Conservation (phyloP, 2,888 invertebrate species). For the Sphaerophoria taeniata region DNA sequence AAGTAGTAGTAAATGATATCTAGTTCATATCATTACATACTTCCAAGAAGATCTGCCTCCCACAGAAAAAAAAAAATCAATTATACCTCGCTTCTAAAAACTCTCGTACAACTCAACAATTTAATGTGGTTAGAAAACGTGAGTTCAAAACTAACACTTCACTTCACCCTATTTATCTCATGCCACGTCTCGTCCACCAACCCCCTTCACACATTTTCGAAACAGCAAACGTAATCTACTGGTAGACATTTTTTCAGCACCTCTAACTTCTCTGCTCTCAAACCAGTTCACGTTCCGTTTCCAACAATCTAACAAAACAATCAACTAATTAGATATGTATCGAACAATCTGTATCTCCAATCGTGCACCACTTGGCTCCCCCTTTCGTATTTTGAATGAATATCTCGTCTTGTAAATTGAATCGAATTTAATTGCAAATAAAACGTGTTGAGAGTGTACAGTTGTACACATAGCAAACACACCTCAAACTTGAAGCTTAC, state of each 20-base stretch:
- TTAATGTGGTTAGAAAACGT: constrained; percentile 12
- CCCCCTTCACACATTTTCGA: not conserved
- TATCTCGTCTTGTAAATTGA: constrained; percentile 53
- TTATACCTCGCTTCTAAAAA: not conserved
- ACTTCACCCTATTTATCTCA: not conserved
- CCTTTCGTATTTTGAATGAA: constrained; percentile 61
- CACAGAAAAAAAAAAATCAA: constrained; percentile 14
- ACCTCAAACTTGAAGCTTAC: constrained; percentile 22
- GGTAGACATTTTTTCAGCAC: constrained; percentile 1
- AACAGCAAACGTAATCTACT: not conserved
- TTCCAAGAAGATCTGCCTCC: too few species aligned
- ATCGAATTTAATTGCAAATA: constrained; percentile 64
- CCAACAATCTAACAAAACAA: constrained; percentile 39
- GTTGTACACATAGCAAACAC: not conserved
- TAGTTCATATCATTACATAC: too few species aligned
- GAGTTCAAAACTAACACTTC: constrained; percentile 22
- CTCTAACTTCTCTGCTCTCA: constrained; percentile 1
- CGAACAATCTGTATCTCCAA: not conserved
- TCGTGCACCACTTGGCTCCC: not conserved
- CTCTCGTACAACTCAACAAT: not conserved
- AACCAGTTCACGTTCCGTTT: constrained; percentile 41
- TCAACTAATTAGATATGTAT: constrained; percentile 64
- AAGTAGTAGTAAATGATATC: too few species aligned
- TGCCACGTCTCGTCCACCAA: not conserved
- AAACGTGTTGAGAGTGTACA: constrained; percentile 29